phyloP scores from a whole-genome alignment of 2,113 vertebrate species.

The Ptychochromis oligacanthus region DNA sequence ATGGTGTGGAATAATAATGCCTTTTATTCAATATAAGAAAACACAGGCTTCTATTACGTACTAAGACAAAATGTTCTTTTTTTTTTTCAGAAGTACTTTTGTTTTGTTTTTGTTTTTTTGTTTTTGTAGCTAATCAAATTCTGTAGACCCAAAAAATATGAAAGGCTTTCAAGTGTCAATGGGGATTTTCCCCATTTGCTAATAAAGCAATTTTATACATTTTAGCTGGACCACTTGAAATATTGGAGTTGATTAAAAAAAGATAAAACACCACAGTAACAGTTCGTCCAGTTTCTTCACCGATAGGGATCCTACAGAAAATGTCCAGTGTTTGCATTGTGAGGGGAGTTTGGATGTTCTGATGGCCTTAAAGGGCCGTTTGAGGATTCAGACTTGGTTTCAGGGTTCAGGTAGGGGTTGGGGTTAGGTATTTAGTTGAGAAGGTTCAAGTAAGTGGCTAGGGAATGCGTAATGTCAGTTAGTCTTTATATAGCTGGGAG shows the following conservation, averaged over 20 bases:
- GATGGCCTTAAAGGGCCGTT: background rate
- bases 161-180: background rate
- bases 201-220: background rate
- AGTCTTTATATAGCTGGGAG: too few species aligned
- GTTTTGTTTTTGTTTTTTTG: background rate
- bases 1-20: background rate
- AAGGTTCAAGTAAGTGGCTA: background rate
- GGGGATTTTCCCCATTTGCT: background rate
- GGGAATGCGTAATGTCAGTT: background rate
- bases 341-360: background rate
- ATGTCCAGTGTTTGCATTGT: too few species aligned
- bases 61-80: too few species aligned
- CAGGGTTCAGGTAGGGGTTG: background rate
- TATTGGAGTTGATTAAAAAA: background rate
- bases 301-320: background rate
- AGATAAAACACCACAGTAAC: too few species aligned
- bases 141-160: background rate
- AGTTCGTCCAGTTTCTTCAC: background rate
- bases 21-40: background rate
- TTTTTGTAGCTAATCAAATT: background rate
- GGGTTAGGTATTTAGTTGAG: background rate
- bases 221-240: background rate
- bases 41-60: background rate
- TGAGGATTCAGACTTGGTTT: background rate
- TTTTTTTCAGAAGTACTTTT: background rate